Conservation (phyloP, 2,888 invertebrate genomes). For the Gymnocheta viridis region DNA sequence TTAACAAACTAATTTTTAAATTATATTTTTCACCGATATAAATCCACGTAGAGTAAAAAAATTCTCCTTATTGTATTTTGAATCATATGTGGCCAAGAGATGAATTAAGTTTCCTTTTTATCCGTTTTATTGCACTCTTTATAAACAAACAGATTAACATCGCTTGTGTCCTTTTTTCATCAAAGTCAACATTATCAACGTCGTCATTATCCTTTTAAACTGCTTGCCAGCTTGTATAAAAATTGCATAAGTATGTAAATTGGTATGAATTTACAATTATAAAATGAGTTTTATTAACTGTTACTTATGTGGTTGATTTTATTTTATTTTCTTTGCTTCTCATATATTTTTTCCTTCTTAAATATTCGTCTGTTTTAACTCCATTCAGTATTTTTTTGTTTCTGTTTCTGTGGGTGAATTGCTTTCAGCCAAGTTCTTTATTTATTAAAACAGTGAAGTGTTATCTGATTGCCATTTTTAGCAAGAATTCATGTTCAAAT, state of each 20-base stretch:
- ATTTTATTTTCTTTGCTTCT: constrained; percentile 14
- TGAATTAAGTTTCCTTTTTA: not conserved
- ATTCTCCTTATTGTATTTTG: not conserved
- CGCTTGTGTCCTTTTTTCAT: constrained; percentile 47
- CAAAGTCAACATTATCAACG: constrained; percentile 13
- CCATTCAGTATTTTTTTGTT: constrained; percentile 24
- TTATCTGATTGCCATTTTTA: constrained; percentile 69
- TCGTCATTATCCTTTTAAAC: constrained; percentile 9
- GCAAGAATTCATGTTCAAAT: constrained; percentile 59
- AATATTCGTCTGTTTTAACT: constrained; percentile 17
- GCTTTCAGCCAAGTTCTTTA: constrained; percentile 62
- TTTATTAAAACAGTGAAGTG: constrained; percentile 63
- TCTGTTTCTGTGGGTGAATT: constrained; percentile 49
- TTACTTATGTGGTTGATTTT: constrained; percentile 58
- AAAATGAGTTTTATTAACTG: constrained; percentile 70
- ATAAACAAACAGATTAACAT: constrained; percentile 62
- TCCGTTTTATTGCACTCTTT: constrained; percentile 21
- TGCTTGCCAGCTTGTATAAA: not conserved
- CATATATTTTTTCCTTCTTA: not conserved
- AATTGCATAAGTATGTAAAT: not conserved
- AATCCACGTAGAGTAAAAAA: not conserved
- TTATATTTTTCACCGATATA: no score
- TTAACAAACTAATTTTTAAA: no score
- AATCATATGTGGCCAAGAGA: not conserved
- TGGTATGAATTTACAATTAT: constrained; percentile 60